Base-by-base conservation (phyloP, 2,888 invertebrate genomes). In the Tipula unca region DNA sequence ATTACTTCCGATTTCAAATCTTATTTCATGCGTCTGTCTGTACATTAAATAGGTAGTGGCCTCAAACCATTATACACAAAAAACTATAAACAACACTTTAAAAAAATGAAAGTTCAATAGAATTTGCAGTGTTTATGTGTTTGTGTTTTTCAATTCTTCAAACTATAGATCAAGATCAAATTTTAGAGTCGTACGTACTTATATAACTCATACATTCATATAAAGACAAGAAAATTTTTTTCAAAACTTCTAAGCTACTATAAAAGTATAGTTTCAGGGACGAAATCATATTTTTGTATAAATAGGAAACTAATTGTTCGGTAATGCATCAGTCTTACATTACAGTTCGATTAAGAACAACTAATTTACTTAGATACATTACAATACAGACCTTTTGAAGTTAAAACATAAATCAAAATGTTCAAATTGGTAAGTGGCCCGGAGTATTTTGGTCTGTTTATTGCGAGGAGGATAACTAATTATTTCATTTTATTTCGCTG, bases 351-450 rank as follows among this genome's bases (percentile, higher is more conserved):
- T 84, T 84, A 84, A 84, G 36, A 84, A 36, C 36, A 84, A 84
- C 35, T 84, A 36, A 36, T 84, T 10, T 32, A 20, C 25, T 69
- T 25, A 25, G n/a, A n/a, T 20, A 25, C 8, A 69, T 10, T 85
- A 39, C 85, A 85, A 82, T 39, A 85, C 86, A 86, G 85, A 86
- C 86, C 82, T 83, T 35, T 35, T 85, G 29, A 39, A 29, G 29
- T 36, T 36, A 17, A 3, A 29, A 39, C 29, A 25, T 32, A 69
- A 54, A 86, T 87, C 88, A 90, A 89, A 88, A 90, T 90, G 90
- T 90, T 90, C 89, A 91, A 90, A 90, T 89, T 90, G 89, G 90
- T 91, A 88, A 90, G 90, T 88, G 29, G 17, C 35, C 1, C n/a
- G n/a, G 14, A 17, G 13, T n/a, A 13, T 48, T n/a, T 3, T 1